Evolutionary conservation across 2,797 vertebrate species (phyloP).

Genomic region (Aplochiton taeniatus): DNA sequence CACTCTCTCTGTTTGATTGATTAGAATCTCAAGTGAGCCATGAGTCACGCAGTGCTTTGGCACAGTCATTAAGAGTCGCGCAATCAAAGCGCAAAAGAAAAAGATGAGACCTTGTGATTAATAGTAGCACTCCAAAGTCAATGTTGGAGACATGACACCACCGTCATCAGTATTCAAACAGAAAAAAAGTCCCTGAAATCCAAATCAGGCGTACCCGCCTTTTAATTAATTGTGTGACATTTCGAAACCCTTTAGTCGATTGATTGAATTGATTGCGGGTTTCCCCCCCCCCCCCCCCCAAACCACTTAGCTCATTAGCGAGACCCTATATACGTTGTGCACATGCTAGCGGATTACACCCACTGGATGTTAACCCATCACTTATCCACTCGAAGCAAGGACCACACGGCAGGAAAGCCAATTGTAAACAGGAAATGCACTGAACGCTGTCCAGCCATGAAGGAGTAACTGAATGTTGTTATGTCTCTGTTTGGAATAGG

Average conservation of each 20-base stretch:
- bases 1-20: constrained; percentile 43
- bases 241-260: neutral
- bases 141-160: too few species aligned
- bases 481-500: too few species aligned
- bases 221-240: constrained; percentile 10
- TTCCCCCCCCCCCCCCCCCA: too few species aligned
- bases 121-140: constrained; percentile 15
- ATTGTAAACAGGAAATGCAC: too few species aligned
- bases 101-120: constrained; percentile 38
- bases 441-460: too few species aligned
- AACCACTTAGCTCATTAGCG: constrained; percentile 15
- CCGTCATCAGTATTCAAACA: too few species aligned
- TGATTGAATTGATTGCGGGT: neutral
- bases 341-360: constrained; percentile 56
- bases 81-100: constrained; percentile 39
- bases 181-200: too few species aligned
- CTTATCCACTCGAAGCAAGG: constrained; percentile 37
- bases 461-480: too few species aligned
- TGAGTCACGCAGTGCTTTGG: constrained; percentile 46
- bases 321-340: constrained; percentile 22
- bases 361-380: constrained; percentile 50
- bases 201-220: neutral
- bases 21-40: constrained; percentile 33
- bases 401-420: constrained; percentile 14
- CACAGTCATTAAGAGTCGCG: constrained; percentile 34